Percentiles rank a stretch among this genome's conserved stretches.
Evolutionary conservation across 2,113 vertebrate species (phyloP).

Genomic region (Pelodiscus sinensis): DNA sequence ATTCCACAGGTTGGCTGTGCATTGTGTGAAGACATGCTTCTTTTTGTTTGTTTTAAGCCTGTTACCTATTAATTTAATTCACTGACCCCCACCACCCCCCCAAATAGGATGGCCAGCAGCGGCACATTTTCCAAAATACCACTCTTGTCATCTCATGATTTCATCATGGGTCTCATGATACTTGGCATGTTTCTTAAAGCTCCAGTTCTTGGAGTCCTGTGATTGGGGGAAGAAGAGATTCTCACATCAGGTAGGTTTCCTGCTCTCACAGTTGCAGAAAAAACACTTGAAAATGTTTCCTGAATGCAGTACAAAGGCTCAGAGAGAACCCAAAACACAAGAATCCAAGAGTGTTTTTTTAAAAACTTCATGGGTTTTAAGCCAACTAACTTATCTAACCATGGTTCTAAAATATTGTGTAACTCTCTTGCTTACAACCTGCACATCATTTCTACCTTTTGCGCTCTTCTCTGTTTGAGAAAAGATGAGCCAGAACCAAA

Average conservation of each 20-base stretch:
- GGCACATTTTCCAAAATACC: not conserved
- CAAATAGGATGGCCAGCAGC: not conserved
- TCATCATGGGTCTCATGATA: not conserved
- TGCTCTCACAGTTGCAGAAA: not conserved
- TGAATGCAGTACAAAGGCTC: not conserved
- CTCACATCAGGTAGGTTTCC: not conserved
- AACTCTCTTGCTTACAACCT: not conserved
- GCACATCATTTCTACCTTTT: not conserved
- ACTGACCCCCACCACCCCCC: too few species aligned
- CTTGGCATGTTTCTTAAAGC: not conserved
- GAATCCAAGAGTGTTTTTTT: fast-evolving
- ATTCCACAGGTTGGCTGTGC: too few species aligned
- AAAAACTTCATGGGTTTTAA: not conserved
- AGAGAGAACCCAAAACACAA: not conserved
- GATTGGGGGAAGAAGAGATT: not conserved
- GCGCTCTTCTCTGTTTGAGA: not conserved
- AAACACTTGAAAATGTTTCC: not conserved
- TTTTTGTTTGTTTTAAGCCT: too few species aligned
- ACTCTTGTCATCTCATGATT: not conserved
- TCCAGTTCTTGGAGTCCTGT: not conserved
- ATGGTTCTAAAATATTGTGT: conserved; percentile 1
- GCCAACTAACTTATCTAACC: not conserved
- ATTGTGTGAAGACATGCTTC: too few species aligned
- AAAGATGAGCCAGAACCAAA: not conserved
- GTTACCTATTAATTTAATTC: too few species aligned